phyloP scores from a whole-genome alignment of 2,888 invertebrate species.

The Notodonta ziczac region DNA sequence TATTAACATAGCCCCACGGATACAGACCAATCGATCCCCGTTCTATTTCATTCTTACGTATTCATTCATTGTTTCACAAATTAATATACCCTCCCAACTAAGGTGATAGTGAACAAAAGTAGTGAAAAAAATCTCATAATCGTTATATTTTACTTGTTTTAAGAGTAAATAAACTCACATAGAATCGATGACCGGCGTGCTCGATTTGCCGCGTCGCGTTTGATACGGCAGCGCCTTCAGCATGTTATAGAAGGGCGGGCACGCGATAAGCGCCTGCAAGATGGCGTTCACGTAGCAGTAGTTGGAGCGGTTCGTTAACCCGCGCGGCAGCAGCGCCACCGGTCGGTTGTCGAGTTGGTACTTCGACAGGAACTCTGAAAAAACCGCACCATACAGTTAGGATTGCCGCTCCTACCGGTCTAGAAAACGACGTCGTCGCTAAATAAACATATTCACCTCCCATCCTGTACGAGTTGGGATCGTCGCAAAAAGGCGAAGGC shows the following conservation, averaged over 20 bases:
- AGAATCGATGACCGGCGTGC: conserved; percentile 95
- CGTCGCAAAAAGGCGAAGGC: conserved; percentile 83
- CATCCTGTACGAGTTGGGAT: conserved; percentile 88
- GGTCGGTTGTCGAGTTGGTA: conserved; percentile 92
- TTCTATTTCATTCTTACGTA: no score
- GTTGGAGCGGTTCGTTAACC: conserved; percentile 96
- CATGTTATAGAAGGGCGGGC: conserved; percentile 97
- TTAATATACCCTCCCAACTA: no score
- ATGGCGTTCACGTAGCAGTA: conserved; percentile 99
- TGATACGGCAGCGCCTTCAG: conserved; percentile 90
- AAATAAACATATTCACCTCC: conserved; percentile 80
- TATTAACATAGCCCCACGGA: no score
- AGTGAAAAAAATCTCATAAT: no score
- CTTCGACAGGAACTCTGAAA: conserved; percentile 89
- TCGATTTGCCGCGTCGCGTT: conserved; percentile 84
- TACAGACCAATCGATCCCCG: no score
- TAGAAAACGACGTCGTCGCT: not conserved
- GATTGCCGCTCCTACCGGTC: no score
- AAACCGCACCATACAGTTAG: not conserved
- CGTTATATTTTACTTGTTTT: no score
- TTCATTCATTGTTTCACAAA: no score
- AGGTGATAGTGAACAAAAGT: no score
- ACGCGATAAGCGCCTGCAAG: conserved; percentile 96
- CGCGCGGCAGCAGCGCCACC: conserved; percentile 93
- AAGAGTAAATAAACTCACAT: conserved; percentile 87